Percentiles rank a stretch among this genome's conserved stretches.
These are phyloP conservation scores for Psettodes erumei DNA, from an alignment of 2,113 vertebrate genomes.

Conservation along the genomic window DNA sequence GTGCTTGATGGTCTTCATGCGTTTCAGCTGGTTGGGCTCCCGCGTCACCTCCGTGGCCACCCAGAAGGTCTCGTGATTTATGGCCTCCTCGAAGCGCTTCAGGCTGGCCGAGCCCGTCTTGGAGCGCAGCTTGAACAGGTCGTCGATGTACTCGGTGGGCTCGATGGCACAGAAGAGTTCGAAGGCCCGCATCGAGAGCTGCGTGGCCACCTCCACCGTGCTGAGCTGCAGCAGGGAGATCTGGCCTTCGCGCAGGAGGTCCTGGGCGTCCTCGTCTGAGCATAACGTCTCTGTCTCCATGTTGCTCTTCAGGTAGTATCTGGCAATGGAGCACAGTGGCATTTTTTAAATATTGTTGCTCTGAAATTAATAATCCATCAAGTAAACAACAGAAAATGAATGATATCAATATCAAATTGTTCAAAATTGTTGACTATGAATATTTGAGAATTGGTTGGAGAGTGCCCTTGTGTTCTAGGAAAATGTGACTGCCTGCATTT, in stretches of 20 bases:
- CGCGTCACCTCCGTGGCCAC: constrained; percentile 95
- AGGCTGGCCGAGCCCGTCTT: constrained; percentile 90
- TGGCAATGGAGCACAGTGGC: constrained; percentile 47
- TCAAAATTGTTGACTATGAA: no score
- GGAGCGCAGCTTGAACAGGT: constrained; percentile 94
- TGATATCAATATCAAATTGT: not conserved
- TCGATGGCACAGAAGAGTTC: constrained; percentile 97
- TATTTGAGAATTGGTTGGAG: no score
- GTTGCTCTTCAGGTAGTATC: constrained; percentile 99
- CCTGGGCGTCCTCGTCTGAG: constrained; percentile 97
- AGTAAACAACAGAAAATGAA: not conserved
- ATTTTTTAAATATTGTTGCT: not conserved
- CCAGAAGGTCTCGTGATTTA: constrained; percentile 99
- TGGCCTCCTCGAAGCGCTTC: constrained; percentile 96
- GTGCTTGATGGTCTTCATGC: constrained; percentile 98
- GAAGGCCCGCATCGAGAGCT: constrained; percentile 97
- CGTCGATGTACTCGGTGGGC: constrained; percentile 97
- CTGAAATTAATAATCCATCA: not conserved
- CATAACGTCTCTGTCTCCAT: constrained; percentile 99
- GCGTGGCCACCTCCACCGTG: constrained; percentile 95
- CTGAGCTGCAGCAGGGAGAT: constrained; percentile 95
- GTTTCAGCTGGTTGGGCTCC: constrained; percentile 96
- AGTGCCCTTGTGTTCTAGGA: no score
- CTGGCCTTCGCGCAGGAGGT: constrained; percentile 93
- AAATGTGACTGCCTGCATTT: no score